Conservation (phyloP, 2,888 invertebrate species). For the Diadegma fenestrale region DNA sequence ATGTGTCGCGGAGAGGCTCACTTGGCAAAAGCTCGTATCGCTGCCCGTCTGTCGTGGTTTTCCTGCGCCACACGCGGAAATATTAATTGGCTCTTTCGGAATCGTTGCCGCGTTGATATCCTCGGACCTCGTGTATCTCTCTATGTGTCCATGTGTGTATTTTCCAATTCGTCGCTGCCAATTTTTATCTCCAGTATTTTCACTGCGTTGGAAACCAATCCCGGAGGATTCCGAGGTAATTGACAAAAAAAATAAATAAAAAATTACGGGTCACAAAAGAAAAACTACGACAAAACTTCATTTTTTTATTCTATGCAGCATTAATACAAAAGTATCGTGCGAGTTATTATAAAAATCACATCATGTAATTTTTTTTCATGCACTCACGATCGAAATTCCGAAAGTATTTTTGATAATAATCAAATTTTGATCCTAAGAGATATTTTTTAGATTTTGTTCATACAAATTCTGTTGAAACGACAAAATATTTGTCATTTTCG, state of each 20-base stretch:
- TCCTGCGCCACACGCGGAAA: conserved; percentile 53
- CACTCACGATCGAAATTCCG: neutral
- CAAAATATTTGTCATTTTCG: no score
- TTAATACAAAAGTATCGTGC: no score
- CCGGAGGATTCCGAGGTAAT: neutral
- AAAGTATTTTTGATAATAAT: no score
- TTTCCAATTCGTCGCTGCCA: conserved; percentile 14
- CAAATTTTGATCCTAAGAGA: no score
- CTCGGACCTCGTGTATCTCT: neutral
- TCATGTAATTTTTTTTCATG: neutral
- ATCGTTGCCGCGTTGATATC: conserved; percentile 42
- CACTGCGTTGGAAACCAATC: conserved; percentile 4
- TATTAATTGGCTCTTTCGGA: conserved; percentile 62
- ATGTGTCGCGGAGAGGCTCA: conserved; percentile 23
- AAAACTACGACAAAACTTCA: no score
- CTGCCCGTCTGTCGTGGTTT: conserved; percentile 41
- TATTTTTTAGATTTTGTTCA: neutral
- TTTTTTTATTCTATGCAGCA: no score
- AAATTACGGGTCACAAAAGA: neutral
- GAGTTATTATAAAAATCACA: no score
- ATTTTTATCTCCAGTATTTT: conserved; percentile 19
- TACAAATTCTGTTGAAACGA: neutral
- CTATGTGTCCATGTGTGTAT: neutral
- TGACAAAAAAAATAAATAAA: neutral
- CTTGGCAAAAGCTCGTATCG: conserved; percentile 48